Conservation (phyloP, 2,113 vertebrate species). For the Muscicapa adusta region DNA sequence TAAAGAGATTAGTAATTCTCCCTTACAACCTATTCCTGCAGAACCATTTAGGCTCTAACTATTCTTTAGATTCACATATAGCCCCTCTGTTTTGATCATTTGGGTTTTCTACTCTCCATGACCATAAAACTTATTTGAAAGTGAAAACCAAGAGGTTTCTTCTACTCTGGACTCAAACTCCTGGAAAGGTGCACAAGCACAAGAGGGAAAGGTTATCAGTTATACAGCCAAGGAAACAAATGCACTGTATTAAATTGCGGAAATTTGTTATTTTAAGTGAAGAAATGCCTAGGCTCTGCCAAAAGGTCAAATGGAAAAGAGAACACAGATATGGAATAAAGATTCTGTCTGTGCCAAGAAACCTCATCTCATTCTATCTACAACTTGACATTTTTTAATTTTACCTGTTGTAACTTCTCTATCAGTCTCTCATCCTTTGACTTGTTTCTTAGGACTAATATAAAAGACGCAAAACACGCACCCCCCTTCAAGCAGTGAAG, state of each 20-base stretch:
- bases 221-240: not conserved
- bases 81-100: not conserved
- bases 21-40: not conserved
- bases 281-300: not conserved
- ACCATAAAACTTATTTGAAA: not conserved
- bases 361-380: rapidly evolving
- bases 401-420: not conserved
- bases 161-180: not conserved
- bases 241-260: not conserved
- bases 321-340: not conserved
- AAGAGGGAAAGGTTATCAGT: not conserved
- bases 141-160: not conserved
- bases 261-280: not conserved
- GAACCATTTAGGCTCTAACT: not conserved
- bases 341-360: not conserved
- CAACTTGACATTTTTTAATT: not conserved
- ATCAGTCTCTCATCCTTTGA: not conserved
- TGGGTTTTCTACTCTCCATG: not conserved
- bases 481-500: not conserved
- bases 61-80: not conserved
- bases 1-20: not conserved
- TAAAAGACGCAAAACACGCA: not conserved
- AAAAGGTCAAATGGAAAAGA: not conserved
- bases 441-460: not conserved
- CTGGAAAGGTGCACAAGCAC: not conserved